Evolutionary conservation across 2,888 invertebrate genomes (phyloP).

Genomic region (Poecilobothrus nobilitatus): DNA sequence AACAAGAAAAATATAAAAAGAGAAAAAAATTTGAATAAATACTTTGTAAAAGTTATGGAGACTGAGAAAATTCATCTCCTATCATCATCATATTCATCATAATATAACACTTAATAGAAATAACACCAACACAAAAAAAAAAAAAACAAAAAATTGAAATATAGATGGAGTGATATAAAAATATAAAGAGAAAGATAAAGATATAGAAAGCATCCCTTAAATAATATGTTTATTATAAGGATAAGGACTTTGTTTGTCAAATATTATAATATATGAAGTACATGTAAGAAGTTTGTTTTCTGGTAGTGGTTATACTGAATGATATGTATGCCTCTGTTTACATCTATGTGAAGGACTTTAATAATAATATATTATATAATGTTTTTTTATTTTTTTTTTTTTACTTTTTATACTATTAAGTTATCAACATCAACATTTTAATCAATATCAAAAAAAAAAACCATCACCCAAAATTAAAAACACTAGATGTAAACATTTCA

Average conservation of each 20-base stretch:
- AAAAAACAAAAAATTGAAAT: background rate
- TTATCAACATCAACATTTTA: background rate
- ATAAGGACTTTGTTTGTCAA: slow-evolving; percentile 6
- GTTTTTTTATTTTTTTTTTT: too few species aligned
- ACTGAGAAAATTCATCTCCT: too few species aligned
- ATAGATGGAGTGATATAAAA: too few species aligned
- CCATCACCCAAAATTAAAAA: slow-evolving; percentile 1
- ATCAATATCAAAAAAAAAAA: background rate
- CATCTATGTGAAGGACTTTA: background rate
- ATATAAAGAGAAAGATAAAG: too few species aligned
- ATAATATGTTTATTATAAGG: background rate
- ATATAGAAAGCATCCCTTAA: background rate
- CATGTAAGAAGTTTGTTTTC: too few species aligned
- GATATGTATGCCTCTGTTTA: background rate
- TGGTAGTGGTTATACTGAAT: too few species aligned
- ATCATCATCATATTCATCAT: background rate
- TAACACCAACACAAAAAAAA: background rate
- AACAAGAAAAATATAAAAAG: too few species aligned
- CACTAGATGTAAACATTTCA: background rate
- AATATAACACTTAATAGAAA: background rate
- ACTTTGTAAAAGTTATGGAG: too few species aligned
- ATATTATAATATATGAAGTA: background rate
- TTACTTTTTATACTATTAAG: background rate
- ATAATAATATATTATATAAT: background rate
- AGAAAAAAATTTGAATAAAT: too few species aligned